Evolutionary conservation across 2,113 vertebrate genomes (phyloP), one percentile per base, ranked within the genome.

Genomic region (Lonchura striata): DNA sequence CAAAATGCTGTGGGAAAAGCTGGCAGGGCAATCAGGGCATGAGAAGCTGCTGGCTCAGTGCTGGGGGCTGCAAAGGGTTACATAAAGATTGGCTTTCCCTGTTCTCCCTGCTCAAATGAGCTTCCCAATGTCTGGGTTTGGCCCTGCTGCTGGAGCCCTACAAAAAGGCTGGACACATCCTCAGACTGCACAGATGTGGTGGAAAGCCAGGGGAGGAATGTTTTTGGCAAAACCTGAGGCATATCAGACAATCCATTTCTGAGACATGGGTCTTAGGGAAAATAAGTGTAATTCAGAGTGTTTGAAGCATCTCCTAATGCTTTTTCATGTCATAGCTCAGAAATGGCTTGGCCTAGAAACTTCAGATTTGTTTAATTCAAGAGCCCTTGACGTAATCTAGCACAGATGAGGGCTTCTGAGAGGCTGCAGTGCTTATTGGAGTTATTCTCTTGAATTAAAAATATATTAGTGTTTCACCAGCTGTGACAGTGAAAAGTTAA

Each of bases 301-400:
- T 96, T 94, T 94, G 94, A 96, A 94, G 85, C 94, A 95, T 95
- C 94, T 96, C 95, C 94, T 97, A 97, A 97, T 97, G 96, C 93
- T 96, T 96, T 96, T 95, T 90, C 94, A 74, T 96, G 94, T 96
- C 96, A 95, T 94, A 82, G 85, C 88, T 96, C 85, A 94, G 90
- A 96, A 96, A 95, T 96, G 96, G 93, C 94, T 97, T 97, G 96
- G 96, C 96, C 97, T 97, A 97, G 96, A 97, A 96, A 97, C 96
- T 97, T 97, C 97, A 97, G 95, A 96, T 96, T 97, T 97, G 93
- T 97, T 97, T 96, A 96, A 97, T 97, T 96, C 96, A 96, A 97
- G 95, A 96, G 95, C 57, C 61, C 94, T 94, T 97, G 96, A 96
- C 83, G 74, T 97, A 97, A 96, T 97, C 95, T 97, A 92, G 92